Evolutionary conservation across 2,797 vertebrate species (phyloP), one percentile per base, ranked within the genome.

Genomic region (Acrocephalus scirpaceus): DNA sequence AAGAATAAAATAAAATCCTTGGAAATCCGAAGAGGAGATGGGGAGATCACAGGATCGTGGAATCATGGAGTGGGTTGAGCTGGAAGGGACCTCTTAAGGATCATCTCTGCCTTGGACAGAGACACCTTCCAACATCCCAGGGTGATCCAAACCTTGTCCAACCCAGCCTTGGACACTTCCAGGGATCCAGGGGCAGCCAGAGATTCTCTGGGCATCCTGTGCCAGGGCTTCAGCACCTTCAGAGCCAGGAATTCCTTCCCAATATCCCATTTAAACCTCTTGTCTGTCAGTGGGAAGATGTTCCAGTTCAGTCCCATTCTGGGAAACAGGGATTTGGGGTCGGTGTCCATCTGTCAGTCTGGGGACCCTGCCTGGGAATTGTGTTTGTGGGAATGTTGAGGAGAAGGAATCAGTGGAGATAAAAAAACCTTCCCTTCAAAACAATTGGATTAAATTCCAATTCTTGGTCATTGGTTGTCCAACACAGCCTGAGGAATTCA

Each of bases 81-180:
- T 44, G 32, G 42, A 50, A 50, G 4, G 4, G 11, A 25, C 2
- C 1, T 72, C 7, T 48, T 14, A 2, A 44, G 17, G 42, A 11
- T 32, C 10, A 20, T 48, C 15, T 15, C 8, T 32, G 10, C 13
- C 60, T 12, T 3, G 32, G 17, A 3, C 15, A 54, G 47, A n/a
- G 30, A 47, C 54, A 27, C 0, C 4, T 74, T 0, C 54, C 40
- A 53, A 2, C 0, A 0, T 30, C 25, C 61, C 56, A 47, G 26
- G 11, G 0, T 36, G 13, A 0, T 88, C 60, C 72, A 20, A 69
- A 1, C 53, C 14, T 14, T 0, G 0, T 10, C 81, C 74, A 86
- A 0, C 27, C 51, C 29, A 22, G 6, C 36, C 44, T 66, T n/a
- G 86, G 38, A 0, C 69, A 60, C 1, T 45, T 0, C 45, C 86